Conservation (phyloP, 2,113 vertebrate species). For the Pedetes capensis region DNA sequence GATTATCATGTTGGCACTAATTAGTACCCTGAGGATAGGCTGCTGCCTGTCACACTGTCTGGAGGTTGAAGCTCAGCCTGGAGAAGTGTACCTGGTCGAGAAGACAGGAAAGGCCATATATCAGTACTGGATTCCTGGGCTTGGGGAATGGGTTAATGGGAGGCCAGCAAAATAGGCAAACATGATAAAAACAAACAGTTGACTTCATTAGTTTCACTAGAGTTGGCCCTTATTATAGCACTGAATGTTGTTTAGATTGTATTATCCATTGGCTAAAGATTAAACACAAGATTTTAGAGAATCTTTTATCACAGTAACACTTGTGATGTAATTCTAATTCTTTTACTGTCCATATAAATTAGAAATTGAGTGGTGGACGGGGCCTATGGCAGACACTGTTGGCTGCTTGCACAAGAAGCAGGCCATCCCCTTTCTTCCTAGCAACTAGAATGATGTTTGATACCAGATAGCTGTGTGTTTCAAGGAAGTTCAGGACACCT, state of each 20-base stretch:
- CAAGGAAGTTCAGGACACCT: not conserved
- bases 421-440: not conserved
- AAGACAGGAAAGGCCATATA: not conserved
- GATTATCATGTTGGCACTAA: not conserved
- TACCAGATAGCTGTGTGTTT: not conserved
- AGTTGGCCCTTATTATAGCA: not conserved
- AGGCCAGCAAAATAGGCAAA: not conserved
- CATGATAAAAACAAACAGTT: slow-evolving; percentile 20
- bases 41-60: not conserved
- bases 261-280: slow-evolving; percentile 43
- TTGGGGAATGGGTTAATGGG: not conserved
- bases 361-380: not conserved
- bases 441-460: slow-evolving; percentile 7
- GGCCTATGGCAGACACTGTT: not conserved
- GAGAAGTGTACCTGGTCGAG: not conserved
- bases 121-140: not conserved
- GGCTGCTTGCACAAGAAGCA: not conserved
- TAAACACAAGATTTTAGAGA: slow-evolving; percentile 21
- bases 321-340: slow-evolving; percentile 35
- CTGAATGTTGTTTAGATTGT: slow-evolving; percentile 26
- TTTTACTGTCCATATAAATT: slow-evolving; percentile 18
- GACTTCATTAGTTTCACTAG: slow-evolving; percentile 15
- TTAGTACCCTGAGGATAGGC: not conserved
- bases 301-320: slow-evolving; percentile 34
- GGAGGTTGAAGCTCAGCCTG: not conserved